A percentile compares a stretch with the other conserved stretches of the same genome.
These are phyloP conservation scores for Mus musculus DNA, from an alignment of 2,113 vertebrate species.

Conservation along the genomic window DNA sequence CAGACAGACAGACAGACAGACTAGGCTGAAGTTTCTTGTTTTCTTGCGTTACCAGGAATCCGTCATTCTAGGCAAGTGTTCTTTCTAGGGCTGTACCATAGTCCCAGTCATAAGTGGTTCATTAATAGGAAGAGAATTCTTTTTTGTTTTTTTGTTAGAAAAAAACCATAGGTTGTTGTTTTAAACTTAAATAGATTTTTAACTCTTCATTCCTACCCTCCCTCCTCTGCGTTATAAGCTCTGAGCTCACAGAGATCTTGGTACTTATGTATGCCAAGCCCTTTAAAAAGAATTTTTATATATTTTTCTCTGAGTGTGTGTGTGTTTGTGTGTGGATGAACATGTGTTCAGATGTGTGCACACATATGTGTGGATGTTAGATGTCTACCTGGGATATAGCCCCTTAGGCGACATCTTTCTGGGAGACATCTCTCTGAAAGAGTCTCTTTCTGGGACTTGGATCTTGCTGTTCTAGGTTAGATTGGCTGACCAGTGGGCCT, in stretches of 20 bases:
- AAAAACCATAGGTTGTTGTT: neutral
- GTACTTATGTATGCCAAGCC: neutral
- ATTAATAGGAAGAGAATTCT: neutral
- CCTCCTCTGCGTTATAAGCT: neutral
- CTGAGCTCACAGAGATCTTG: neutral
- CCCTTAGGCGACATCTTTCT: neutral
- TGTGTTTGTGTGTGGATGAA: neutral
- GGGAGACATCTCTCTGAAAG: neutral
- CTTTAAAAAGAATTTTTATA: neutral
- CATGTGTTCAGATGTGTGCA: neutral
- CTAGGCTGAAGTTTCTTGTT: neutral
- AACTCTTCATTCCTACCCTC: neutral
- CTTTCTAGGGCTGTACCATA: neutral
- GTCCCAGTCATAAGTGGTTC: neutral
- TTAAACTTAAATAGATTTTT: neutral
- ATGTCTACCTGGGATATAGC: neutral
- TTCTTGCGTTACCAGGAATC: neutral
- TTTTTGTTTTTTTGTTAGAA: neutral
- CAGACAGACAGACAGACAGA: no score
- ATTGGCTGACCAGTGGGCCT: neutral
- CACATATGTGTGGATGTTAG: neutral
- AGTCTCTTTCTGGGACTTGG: neutral
- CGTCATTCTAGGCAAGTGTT: neutral
- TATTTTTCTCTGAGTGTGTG: neutral
- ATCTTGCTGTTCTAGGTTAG: neutral